Base-by-base conservation (phyloP, 2,113 vertebrate species). In the Seriola aureovittata region DNA sequence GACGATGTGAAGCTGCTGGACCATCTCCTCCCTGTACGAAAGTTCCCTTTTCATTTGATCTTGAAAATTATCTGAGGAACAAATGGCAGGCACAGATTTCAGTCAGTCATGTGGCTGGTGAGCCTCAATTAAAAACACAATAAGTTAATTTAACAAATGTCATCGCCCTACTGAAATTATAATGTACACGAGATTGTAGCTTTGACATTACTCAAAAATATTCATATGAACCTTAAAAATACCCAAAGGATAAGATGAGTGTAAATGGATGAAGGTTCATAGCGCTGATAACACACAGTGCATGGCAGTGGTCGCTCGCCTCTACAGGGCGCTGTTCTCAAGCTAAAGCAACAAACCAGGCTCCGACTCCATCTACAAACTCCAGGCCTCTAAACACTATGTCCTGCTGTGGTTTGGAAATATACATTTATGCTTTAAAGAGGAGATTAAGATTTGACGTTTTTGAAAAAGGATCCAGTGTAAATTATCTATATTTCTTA, bases 1-100 rank as follows among this genome's bases (percentile, higher is more conserved):
- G 88, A 99, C 98, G 89, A 99, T 99, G 92, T 99, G 98, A 58
- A 99, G 96, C 91, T 99, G 98, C 92, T 99, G 98, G 59, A 99
- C 97, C 98, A 99, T 99, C 93, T 99, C 98, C 85, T 99, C 98
- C 84, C 98, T 94, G 89, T 99, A 99, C 55, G 98, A 97, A 87
- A 99, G 95, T 90, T 99, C 98, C 91, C 98, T 94, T 90, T 99
- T 99, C 98, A 99, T 99, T 93, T 99, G 98, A 94, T 99, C 97
- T 94, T 99, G 98, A 91, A 99, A 99, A 93, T 99, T 99, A 95
- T 99, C 98, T 99, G 94, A 71, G 90, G 90, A 88, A 57, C 29
- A 84, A 54, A 79, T 4, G 8, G 42, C 54, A 54, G 75, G 36
- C 8, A 73, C 17, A 63, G 19, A 55, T 73, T 23, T 62, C 23